Conservation (phyloP, 2,797 vertebrate genomes). For the Cossypha polioptera region DNA sequence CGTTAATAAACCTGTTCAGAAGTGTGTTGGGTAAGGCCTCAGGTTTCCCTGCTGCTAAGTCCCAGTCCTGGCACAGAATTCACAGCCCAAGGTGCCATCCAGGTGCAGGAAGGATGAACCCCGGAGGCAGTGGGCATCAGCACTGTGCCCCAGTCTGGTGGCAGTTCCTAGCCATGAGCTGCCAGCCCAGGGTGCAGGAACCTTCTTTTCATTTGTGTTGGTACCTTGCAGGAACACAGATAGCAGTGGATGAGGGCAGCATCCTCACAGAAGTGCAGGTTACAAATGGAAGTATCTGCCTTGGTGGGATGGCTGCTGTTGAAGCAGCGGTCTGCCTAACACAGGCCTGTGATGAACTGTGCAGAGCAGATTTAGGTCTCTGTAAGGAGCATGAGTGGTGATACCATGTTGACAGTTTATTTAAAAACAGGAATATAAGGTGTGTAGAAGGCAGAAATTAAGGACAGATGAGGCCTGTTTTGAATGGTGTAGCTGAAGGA, state of each 20-base stretch:
- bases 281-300: neutral
- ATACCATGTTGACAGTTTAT: neutral
- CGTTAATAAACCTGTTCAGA: neutral
- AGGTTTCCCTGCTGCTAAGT: neutral
- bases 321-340: neutral
- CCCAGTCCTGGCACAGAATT: neutral
- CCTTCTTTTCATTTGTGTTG: neutral
- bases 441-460: neutral
- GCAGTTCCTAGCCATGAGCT: neutral
- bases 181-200: neutral
- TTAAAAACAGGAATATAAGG: neutral
- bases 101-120: neutral
- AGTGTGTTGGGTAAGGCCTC: neutral
- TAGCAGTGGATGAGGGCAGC: neutral
- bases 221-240: fast-evolving
- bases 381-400: neutral
- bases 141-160: neutral
- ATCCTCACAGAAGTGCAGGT: neutral
- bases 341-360: neutral
- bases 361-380: neutral
- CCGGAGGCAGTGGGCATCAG: fast-evolving
- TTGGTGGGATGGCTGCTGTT: neutral
- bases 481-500: neutral
- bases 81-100: neutral
- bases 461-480: neutral